Base-by-base conservation (phyloP, 2,113 vertebrate genomes). In the Canis aureus region DNA sequence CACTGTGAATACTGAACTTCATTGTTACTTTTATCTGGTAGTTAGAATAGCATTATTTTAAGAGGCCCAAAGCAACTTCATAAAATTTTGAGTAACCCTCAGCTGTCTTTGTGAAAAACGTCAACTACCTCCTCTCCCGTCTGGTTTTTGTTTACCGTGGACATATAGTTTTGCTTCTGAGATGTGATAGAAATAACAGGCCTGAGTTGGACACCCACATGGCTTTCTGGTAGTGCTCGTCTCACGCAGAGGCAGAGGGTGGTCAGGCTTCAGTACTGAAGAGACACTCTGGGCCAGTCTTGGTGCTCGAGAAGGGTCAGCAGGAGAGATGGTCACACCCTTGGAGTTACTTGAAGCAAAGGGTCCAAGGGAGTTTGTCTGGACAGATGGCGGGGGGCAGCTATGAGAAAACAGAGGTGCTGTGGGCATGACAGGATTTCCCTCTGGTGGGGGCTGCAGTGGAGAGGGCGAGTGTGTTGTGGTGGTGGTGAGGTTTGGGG, bases 381-480 rank as follows among this genome's bases (percentile, higher is more conserved):
- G 22, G 73, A 51, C 23, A 49, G 19, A 35, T 22, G 11, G 79
- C 57, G n/a, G 55, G 23, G 25, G 23, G 35, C 3, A 2, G n/a
- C 25, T 53, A 20, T 32, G 83, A n/a, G 16, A 67, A 91, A 85
- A n/a, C 23, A 25, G 9, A 43, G 38, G 27, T 32, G 25, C 32
- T 17, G 13, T 49, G 11, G 32, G 9, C 16, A 13, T 2, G 12
- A 84, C 9, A 1, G 7, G n/a, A 32, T 5, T 11, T 64, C 66
- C 15, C 43, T 0, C 17, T 13, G 2, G 2, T 1, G 10, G 4
- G 22, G 66, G 32, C 19, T 23, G 19, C 12, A 11, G 29, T 59
- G 53, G 55, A 80, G 1, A 29, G 22, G 6, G 23, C 0, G 0
- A 11, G 27, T 6, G 0, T 60, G 16, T 17, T 5, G 0, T 38